Base-by-base conservation (phyloP, 2,888 invertebrate species). In the Lasioglossum lativentre region DNA sequence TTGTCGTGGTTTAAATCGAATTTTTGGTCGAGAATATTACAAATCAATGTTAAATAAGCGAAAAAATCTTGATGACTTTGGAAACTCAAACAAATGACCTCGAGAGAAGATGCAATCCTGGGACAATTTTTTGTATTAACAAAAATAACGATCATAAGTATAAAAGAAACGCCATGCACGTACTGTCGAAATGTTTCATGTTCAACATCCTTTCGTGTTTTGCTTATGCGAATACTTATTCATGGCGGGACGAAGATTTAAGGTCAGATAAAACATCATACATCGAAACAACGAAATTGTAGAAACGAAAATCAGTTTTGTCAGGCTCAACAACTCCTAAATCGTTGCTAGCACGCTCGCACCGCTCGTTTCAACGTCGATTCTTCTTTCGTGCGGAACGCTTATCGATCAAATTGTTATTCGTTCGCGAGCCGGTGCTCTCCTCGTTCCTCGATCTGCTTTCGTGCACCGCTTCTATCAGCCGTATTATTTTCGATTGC, bases 361-460 rank as follows among this genome's bases (percentile, higher is more conserved):
- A 56, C 40, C 34, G 56, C 27, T 14, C 68, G 76, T 79, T 42
- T 34, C 68, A 42, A 34, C 52, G 75, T 70, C 75, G 74, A 79
- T 73, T 86, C 68, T 75, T 83, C 78, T 83, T 59, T 52, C 89
- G 88, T 82, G 90, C 73, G 19, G 70, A 82, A 77, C 77, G 70
- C 78, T 79, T 74, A 88, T 89, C 88, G 83, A 89, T 89, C 84
- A 88, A 82, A 84, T 86, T 84, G 79, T 86, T 78, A 79, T 74
- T 77, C 82, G 70, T 74, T 78, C 80, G 63, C 38, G 75, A 70
- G 75, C 59, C 78, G 70, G 47, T 71, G 40, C 40, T 19, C 40
- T 19, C 30, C 23, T 38, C 75, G 47, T 78, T 45, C 34, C 19
- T 23, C 72, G 68, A 74, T 76, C 74, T 23, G 45, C 59, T 78